These are phyloP conservation scores for Epinotia bilunana DNA, from an alignment of 2,888 invertebrate genomes.

Conservation along the genomic window DNA sequence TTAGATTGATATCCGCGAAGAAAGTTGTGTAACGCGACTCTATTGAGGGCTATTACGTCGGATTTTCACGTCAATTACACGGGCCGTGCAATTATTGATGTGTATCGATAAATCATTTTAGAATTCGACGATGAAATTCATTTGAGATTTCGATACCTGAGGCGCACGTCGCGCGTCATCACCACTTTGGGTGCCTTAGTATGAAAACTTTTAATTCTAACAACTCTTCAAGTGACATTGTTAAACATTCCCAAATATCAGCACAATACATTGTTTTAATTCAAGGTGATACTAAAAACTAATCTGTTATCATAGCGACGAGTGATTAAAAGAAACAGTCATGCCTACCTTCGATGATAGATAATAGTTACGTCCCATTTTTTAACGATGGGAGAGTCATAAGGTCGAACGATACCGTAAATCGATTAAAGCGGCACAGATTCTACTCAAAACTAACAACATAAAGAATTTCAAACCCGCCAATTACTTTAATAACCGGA, in stretches of 20 bases:
- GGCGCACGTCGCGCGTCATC: slow-evolving; percentile 27
- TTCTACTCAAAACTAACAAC: slow-evolving; percentile 23
- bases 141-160: slow-evolving; percentile 32
- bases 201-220: background rate
- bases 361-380: slow-evolving; percentile 24
- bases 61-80: slow-evolving; percentile 48
- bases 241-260: background rate
- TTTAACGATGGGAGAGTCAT: slow-evolving; percentile 23
- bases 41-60: slow-evolving; percentile 48
- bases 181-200: slow-evolving; percentile 17
- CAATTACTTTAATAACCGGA: slow-evolving; percentile 42
- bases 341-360: slow-evolving; percentile 21
- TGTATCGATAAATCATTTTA: slow-evolving; percentile 47
- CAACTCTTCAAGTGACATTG: background rate
- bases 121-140: slow-evolving; percentile 43
- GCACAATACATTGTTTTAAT: background rate
- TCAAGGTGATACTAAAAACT: background rate
- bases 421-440: slow-evolving; percentile 37
- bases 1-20: slow-evolving; percentile 45
- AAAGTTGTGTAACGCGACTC: slow-evolving; percentile 43
- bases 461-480: slow-evolving; percentile 33
- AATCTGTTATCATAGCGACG: background rate
- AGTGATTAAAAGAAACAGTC: slow-evolving; percentile 14
- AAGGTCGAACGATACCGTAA: slow-evolving; percentile 37
- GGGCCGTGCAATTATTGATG: slow-evolving; percentile 48